Conservation (phyloP, 2,113 vertebrate species). For the Calcarius ornatus region DNA sequence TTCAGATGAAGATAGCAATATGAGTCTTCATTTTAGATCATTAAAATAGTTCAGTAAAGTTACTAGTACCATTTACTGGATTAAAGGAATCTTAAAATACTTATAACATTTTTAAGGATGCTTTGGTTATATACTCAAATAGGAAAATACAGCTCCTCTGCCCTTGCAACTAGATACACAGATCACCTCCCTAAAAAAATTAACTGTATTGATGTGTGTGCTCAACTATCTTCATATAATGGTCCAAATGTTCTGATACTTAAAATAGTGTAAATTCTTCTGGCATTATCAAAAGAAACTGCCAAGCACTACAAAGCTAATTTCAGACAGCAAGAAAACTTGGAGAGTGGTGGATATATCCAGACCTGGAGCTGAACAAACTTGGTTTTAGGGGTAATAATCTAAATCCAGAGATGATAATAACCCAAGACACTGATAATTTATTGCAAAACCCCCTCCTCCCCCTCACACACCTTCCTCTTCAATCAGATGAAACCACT, state of each 20-base stretch:
- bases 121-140: background rate
- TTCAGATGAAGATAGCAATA: background rate
- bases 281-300: background rate
- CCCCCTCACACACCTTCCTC: rapidly evolving
- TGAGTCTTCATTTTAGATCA: background rate
- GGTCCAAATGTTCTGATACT: background rate
- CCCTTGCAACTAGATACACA: background rate
- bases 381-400: background rate
- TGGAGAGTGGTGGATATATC: rapidly evolving
- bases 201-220: background rate
- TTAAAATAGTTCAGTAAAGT: background rate
- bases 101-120: background rate
- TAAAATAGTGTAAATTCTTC: background rate
- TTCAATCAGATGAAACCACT: background rate
- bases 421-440: background rate
- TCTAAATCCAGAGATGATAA: background rate
- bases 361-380: background rate
- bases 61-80: background rate
- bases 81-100: background rate
- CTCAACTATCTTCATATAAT: background rate
- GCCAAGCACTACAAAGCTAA: background rate
- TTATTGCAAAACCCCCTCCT: background rate
- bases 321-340: background rate
- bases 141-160: background rate
- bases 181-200: background rate